A percentile compares a stretch with the other conserved stretches of the same genome.
Conservation (phyloP, 2,113 vertebrate genomes). For the Meriones unguiculatus region DNA sequence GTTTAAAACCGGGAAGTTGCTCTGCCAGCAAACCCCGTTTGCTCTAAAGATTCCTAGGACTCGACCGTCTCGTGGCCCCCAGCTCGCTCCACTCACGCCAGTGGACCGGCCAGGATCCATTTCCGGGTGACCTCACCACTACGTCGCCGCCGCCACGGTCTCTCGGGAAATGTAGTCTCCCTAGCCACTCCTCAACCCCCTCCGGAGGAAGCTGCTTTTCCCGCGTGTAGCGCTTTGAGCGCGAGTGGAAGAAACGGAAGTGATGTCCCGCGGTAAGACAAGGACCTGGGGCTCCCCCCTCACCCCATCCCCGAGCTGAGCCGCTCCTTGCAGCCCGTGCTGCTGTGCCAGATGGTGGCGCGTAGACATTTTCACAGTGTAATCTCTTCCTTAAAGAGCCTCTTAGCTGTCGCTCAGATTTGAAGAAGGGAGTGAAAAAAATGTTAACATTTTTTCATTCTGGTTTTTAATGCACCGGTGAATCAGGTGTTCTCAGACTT, state of each 20-base stretch:
- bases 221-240: not conserved
- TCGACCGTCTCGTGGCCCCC: not conserved
- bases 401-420: not conserved
- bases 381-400: conserved; percentile 24
- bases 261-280: not conserved
- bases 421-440: not conserved
- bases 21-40: not conserved
- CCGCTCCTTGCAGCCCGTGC: not conserved
- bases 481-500: not conserved
- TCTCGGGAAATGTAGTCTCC: not conserved
- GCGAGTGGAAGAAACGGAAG: not conserved
- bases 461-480: conserved; percentile 2
- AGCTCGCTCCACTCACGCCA: not conserved
- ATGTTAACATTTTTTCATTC: not conserved
- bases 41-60: not conserved
- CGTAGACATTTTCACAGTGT: conserved; percentile 6
- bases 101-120: not conserved
- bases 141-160: not conserved
- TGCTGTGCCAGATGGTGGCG: not conserved
- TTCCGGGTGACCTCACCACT: not conserved
- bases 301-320: not conserved
- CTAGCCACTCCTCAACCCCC: fast-evolving
- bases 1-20: not conserved
- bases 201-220: not conserved
- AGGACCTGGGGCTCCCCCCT: too few species aligned